These are phyloP conservation scores for Operophtera brumata DNA, from an alignment of 2,888 invertebrate genomes.

Conservation along the genomic window DNA sequence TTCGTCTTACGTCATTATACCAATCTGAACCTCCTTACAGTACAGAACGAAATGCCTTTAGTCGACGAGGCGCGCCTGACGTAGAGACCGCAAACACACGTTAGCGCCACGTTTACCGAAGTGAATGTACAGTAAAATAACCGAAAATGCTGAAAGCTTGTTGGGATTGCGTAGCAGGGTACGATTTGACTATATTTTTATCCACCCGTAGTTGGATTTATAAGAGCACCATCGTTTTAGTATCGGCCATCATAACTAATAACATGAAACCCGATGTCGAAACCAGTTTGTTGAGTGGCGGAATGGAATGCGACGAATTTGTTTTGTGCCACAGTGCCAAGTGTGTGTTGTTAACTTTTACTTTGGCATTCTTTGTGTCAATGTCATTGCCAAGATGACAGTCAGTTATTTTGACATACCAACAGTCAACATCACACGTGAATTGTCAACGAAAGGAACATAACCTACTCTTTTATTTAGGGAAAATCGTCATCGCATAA, in stretches of 20 bases:
- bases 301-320: not conserved
- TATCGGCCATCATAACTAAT: constrained; percentile 4
- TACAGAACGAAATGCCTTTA: constrained; percentile 41
- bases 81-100: constrained; percentile 36
- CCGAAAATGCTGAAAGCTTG: constrained; percentile 69
- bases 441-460: not conserved
- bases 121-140: constrained; percentile 39
- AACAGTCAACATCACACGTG: not conserved
- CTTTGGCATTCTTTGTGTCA: constrained; percentile 8
- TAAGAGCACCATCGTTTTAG: not conserved
- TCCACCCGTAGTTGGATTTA: not conserved
- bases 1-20: constrained; percentile 69
- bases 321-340: not conserved
- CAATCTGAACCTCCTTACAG: constrained; percentile 45
- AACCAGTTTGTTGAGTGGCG: not conserved
- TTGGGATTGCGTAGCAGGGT: constrained; percentile 71
- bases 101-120: constrained; percentile 35
- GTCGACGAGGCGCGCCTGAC: constrained; percentile 44
- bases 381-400: constrained; percentile 17
- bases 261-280: not conserved
- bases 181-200: constrained; percentile 44
- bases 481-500: not conserved
- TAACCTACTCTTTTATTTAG: no score
- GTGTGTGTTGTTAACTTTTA: not conserved
- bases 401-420: constrained; percentile 9